Base-by-base conservation (phyloP, 1,140 invertebrate species). In the Matsumurasca onukii region DNA sequence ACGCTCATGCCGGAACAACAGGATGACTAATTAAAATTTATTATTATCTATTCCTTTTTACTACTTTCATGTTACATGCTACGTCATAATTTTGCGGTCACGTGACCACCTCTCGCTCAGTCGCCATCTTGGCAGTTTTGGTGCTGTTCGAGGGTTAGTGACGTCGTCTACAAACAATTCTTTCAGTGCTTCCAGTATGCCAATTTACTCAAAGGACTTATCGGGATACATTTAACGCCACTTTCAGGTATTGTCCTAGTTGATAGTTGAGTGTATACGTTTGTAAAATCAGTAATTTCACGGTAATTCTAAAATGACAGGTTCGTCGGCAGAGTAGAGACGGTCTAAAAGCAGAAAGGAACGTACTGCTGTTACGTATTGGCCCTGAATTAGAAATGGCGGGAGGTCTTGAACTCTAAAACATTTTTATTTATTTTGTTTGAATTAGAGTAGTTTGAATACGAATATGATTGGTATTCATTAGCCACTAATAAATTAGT, bases 51-150 rank as follows among this genome's bases (percentile, higher is more conserved):
- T 39, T 39, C 34, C 5, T 39, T 52, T 12, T 52, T 52, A 20
- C 22, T 52, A 25, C 67, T 66, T 71, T 70, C 67, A 69, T 66
- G 68, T 72, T 65, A 69, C 45, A 71, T 66, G 39, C 71, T 76
- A 80, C 79, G 80, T 81, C 80, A 81, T 78, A 78, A 77, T 80
- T 79, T 78, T 77, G 55, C 66, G 77, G 73, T 82, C 80, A 82
- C 80, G 80, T 82, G 80, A 82, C 77, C 74, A 73, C 75, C 76
- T 77, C 79, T 78, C 80, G n/a, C 73, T 75, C 76, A 77, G 79
- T 78, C 80, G 80, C 80, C 80, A 82, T 82, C 80, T 82, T 82
- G 79, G 79, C 78, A 81, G 79, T 80, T 80, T 75, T 75, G 62
- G 73, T 72, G 68, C 69, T 67, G 55, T 59, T 59, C 55, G 76